phyloP scores from a whole-genome alignment of 2,113 vertebrate genomes.

The Grallaria varia region DNA sequence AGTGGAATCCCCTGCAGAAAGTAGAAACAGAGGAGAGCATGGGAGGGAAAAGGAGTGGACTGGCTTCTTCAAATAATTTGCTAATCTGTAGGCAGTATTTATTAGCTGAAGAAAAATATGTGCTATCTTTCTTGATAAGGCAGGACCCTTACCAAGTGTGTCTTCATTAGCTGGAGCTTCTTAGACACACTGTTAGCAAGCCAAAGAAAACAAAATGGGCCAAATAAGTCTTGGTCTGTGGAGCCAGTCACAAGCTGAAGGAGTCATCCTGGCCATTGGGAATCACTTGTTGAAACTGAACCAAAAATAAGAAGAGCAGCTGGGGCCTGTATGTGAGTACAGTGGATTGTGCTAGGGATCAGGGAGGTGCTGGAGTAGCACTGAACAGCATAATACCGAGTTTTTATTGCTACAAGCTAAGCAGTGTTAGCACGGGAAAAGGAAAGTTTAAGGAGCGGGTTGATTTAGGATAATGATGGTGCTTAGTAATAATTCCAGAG shows the following conservation, averaged over 20 bases:
- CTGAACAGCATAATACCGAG: background rate
- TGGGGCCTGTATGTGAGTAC: background rate
- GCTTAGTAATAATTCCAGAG: background rate
- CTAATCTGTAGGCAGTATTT: background rate
- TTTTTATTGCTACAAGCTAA: background rate
- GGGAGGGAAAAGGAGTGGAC: background rate
- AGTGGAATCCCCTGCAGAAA: background rate
- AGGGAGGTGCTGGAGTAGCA: background rate
- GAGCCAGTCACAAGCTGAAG: background rate
- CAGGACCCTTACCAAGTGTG: background rate
- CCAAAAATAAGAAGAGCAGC: background rate
- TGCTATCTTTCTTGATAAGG: background rate
- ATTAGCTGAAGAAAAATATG: background rate
- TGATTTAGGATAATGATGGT: background rate
- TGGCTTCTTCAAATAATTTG: background rate
- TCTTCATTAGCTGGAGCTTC: background rate
- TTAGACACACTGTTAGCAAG: background rate
- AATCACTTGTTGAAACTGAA: background rate
- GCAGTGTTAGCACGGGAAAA: background rate
- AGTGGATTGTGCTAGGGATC: too few relatives aligned
- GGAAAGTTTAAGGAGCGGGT: background rate
- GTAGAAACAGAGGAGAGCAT: background rate
- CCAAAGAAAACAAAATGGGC: background rate
- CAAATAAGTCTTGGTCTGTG: background rate
- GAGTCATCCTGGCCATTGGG: fast-evolving